phyloP scores from a whole-genome alignment of 2,113 vertebrate species.

The Conger conger region DNA sequence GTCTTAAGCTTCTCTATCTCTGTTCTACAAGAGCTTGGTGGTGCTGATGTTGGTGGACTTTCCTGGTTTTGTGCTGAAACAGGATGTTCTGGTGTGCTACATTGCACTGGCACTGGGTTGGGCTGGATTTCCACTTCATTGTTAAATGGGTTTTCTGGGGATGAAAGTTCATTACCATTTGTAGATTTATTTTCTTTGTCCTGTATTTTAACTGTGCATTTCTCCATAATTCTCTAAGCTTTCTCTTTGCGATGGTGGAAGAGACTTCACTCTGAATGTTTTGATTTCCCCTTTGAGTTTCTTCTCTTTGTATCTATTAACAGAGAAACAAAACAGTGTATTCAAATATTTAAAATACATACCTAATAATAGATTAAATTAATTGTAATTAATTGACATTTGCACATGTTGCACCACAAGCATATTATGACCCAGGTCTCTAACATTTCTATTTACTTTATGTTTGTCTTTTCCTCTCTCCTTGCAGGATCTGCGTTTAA shows the following conservation, averaged over 20 bases:
- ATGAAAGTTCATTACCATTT: neutral
- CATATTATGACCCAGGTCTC: neutral
- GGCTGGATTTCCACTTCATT: conserved; percentile 16
- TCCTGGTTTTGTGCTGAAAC: conserved; percentile 14
- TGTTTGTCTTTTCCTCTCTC: conserved; percentile 9
- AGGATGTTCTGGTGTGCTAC: conserved; percentile 17
- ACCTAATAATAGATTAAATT: too few relatives aligned
- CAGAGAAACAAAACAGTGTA: too few relatives aligned
- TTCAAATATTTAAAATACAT: too few relatives aligned
- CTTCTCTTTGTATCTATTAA: too few relatives aligned
- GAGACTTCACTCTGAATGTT: too few relatives aligned
- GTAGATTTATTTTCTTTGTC: too few relatives aligned
- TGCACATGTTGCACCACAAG: conserved; percentile 6
- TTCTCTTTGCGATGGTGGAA: too few relatives aligned
- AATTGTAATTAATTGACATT: too few relatives aligned
- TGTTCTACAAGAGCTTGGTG: conserved; percentile 5
- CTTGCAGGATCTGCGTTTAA: conserved; percentile 7
- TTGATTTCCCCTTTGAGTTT: too few relatives aligned
- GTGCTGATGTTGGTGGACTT: conserved; percentile 21
- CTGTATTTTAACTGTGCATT: too few relatives aligned
- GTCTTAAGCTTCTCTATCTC: too few relatives aligned
- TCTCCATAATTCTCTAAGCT: too few relatives aligned
- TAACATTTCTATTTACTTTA: neutral
- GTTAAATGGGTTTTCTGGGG: conserved; percentile 19
- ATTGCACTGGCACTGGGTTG: conserved; percentile 8